These are phyloP conservation scores for Epirrhoe alternata DNA, from an alignment of 2,888 invertebrate genomes.

Conservation along the genomic window DNA sequence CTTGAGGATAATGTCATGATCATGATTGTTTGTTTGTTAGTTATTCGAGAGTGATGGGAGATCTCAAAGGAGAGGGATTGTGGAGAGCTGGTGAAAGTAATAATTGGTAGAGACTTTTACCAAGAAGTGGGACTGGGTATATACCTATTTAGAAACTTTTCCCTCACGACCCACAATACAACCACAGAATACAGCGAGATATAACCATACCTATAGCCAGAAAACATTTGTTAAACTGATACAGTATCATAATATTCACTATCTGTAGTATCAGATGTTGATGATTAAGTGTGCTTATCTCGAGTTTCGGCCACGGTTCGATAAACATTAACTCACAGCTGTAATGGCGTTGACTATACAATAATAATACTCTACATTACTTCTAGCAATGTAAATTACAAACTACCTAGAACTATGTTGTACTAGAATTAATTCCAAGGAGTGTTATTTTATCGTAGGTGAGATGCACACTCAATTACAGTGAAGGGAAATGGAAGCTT, in stretches of 20 bases:
- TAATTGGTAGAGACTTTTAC: too few relatives aligned
- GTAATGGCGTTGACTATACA: neutral
- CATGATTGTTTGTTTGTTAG: too few relatives aligned
- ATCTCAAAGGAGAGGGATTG: too few relatives aligned
- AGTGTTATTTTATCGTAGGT: neutral
- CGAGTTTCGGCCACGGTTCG: conserved; percentile 34
- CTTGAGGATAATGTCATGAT: too few relatives aligned
- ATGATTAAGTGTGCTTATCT: conserved; percentile 24
- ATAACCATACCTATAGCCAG: too few relatives aligned
- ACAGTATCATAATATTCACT: conserved; percentile 1
- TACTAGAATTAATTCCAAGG: neutral
- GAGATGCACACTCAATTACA: neutral
- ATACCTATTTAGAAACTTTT: neutral
- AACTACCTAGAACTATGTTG: neutral
- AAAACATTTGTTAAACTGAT: neutral
- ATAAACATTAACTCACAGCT: conserved; percentile 1
- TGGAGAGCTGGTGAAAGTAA: too few relatives aligned
- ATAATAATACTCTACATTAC: neutral
- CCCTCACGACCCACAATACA: neutral
- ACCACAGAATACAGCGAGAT: too few relatives aligned
- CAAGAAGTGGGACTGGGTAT: too few relatives aligned
- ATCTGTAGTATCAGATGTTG: conserved; percentile 15
- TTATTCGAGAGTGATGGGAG: too few relatives aligned
- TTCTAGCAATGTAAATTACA: neutral
- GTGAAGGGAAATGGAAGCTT: too few relatives aligned